Base-by-base conservation (phyloP, 2,797 vertebrate genomes). In the Pogoniulus pusillus region DNA sequence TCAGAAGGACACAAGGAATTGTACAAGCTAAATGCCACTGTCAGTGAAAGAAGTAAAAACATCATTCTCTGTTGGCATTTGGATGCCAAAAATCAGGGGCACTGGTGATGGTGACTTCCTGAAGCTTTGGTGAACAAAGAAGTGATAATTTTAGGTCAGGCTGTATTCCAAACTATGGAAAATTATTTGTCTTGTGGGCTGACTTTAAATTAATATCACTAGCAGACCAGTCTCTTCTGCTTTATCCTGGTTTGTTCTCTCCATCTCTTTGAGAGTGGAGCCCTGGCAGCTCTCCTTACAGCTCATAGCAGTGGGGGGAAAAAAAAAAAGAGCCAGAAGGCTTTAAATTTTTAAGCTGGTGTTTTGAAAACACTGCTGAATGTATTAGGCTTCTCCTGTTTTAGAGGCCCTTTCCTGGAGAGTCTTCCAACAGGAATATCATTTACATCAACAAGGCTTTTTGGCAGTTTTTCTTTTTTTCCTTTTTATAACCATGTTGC, bases 401-500 rank as follows among this genome's bases (percentile, higher is more conserved):
- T 92, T 90, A 95, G 73, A 93, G 91, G 73, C 53, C 82, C 73
- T 94, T 95, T 96, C 91, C 89, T 85, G 63, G 79, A 95, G 89
- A 94, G 93, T 37, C 89, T 93, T 96, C 91, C 95, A 96, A 92
- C 82, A 95, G 85, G 94, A 96, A 94, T 93, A 94, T 94, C 91
- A 95, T 94, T 96, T 95, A 93, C 94, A 96, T 94, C 94, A 89
- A 90, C 70, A 73, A 94, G 93, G 84, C 82, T 93, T 96, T 95
- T 85, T 94, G 84, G 88, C 90, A 96, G 90, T 85, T 95, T 91
- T 93, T 93, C 37, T 94, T 93, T 88, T 92, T 93, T 93, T 65
- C 62, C 84, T 85, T 94, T 96, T 94, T 93, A 94, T 91, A 94
- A 94, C 95, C 88, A 70, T 29, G 90, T 94, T 96, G 91, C 91